phyloP scores from a whole-genome alignment of 2,797 vertebrate genomes.

The Xenentodon cancila region DNA sequence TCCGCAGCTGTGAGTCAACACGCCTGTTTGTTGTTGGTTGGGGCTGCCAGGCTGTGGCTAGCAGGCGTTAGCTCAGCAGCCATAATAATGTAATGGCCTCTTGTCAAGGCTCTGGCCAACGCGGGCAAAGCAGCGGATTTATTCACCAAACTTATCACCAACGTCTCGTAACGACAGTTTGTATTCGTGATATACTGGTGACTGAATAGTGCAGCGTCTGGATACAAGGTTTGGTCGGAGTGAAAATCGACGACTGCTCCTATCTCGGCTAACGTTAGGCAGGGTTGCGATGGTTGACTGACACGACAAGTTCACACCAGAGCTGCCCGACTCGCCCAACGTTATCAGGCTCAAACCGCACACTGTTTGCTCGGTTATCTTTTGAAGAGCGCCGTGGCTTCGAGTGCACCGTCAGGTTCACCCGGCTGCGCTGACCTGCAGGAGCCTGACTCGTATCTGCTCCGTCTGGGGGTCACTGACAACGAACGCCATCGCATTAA shows the following conservation, averaged over 20 bases:
- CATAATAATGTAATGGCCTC: conserved; percentile 63
- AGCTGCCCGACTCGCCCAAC: conserved; percentile 12
- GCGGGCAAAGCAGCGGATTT: conserved; percentile 27
- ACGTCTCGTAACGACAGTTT: not conserved
- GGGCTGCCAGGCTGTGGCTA: conserved; percentile 60
- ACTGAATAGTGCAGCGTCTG: not conserved
- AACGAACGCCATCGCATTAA: too few species aligned
- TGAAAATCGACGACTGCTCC: conserved; percentile 41
- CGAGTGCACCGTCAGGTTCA: not conserved
- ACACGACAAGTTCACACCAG: conserved; percentile 32
- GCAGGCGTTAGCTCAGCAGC: conserved; percentile 59
- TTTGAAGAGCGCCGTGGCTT: not conserved
- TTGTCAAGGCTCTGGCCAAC: conserved; percentile 32
- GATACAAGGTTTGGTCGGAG: conserved; percentile 4
- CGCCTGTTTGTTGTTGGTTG: conserved; percentile 36
- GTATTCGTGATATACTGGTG: too few species aligned
- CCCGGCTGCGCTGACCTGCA: not conserved
- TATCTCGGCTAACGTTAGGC: conserved; percentile 48
- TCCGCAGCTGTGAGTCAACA: not conserved
- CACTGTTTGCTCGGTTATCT: not conserved
- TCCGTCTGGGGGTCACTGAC: too few species aligned
- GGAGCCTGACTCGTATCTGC: too few species aligned
- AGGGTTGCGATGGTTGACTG: conserved; percentile 42
- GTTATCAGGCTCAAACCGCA: not conserved
- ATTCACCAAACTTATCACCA: not conserved